phyloP scores from a whole-genome alignment of 2,113 vertebrate genomes.

The Psophia crepitans region DNA sequence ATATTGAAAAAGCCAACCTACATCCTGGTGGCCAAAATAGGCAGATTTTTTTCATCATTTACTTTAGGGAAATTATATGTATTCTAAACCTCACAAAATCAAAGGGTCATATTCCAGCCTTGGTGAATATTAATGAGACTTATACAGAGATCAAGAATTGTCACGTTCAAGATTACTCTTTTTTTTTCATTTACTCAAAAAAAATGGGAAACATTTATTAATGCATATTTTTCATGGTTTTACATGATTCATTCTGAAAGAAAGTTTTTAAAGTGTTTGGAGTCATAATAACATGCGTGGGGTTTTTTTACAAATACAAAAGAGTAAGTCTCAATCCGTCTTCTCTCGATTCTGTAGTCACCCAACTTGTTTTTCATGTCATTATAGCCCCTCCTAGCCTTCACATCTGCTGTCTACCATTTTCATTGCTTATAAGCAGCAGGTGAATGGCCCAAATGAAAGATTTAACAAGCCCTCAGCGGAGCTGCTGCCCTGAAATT shows the following conservation, averaged over 20 bases:
- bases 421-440: slow-evolving; percentile 67
- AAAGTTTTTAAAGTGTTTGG: background rate
- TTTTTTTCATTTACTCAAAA: background rate
- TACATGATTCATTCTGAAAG: background rate
- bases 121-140: slow-evolving; percentile 11
- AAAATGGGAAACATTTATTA: background rate
- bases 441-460: slow-evolving; percentile 69
- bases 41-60: background rate
- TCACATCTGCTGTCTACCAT: slow-evolving; percentile 68
- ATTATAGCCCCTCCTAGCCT: slow-evolving; percentile 70
- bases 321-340: background rate
- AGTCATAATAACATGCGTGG: background rate
- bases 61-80: background rate
- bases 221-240: background rate
- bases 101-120: slow-evolving; percentile 15
- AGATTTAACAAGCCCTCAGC: slow-evolving; percentile 68
- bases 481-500: slow-evolving; percentile 55
- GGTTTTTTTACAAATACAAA: background rate
- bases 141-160: background rate
- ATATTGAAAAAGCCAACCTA: slow-evolving; percentile 11
- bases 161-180: background rate
- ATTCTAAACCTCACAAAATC: slow-evolving; percentile 5
- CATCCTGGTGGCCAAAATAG: background rate
- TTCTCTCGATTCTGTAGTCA: slow-evolving; percentile 2
- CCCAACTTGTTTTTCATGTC: slow-evolving; percentile 52